These are phyloP conservation scores for Opisthocomus hoazin DNA, from an alignment of 2,113 vertebrate genomes.

Conservation along the genomic window DNA sequence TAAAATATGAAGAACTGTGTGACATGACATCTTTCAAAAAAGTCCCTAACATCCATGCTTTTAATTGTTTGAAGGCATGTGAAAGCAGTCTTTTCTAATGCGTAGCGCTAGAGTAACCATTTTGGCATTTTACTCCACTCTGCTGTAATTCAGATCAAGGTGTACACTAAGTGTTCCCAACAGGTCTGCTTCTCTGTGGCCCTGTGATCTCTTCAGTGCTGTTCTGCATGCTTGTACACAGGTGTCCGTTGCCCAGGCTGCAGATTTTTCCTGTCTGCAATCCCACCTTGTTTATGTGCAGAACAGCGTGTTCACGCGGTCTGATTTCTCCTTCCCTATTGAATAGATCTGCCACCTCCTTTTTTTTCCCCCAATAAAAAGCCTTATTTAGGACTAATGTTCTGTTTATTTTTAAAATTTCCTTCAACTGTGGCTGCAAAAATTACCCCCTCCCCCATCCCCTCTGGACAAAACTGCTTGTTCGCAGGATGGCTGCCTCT, in stretches of 20 bases:
- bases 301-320: background rate
- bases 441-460: background rate
- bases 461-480: background rate
- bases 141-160: background rate
- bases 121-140: background rate
- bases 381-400: background rate
- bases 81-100: background rate
- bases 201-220: background rate
- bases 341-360: background rate
- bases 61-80: background rate
- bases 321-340: background rate
- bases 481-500: background rate
- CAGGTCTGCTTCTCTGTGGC: background rate
- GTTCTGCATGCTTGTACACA: background rate
- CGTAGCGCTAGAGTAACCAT: background rate
- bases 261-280: rapidly evolving
- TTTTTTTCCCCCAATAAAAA: background rate
- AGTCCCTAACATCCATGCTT: background rate
- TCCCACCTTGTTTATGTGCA: background rate
- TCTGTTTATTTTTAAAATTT: constrained; percentile 3
- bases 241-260: background rate
- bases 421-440: background rate
- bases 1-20: background rate
- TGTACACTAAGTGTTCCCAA: background rate
- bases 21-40: background rate